Conservation (phyloP, 2,797 vertebrate species). For the Silurus aristotelis region DNA sequence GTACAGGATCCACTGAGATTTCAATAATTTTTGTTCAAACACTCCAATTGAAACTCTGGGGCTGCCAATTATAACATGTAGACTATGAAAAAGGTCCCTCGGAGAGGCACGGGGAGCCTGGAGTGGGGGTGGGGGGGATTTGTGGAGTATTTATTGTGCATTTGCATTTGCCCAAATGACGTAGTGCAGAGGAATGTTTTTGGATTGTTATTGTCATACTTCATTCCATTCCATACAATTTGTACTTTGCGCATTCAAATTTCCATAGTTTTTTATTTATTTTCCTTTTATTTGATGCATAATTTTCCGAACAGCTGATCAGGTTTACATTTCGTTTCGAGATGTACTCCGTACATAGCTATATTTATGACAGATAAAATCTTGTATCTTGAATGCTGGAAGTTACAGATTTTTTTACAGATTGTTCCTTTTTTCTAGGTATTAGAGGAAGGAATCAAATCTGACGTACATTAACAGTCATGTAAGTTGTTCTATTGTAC, state of each 20-base stretch:
- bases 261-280: too few species aligned
- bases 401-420: neutral
- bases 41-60: constrained; percentile 56
- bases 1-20: constrained; percentile 56
- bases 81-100: constrained; percentile 18
- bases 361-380: too few species aligned
- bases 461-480: neutral
- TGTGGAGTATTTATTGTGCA: constrained; percentile 2
- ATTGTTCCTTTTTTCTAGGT: neutral
- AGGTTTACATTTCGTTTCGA: too few species aligned
- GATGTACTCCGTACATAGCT: too few species aligned
- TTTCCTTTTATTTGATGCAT: too few species aligned
- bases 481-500: neutral
- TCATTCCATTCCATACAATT: too few species aligned
- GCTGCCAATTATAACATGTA: constrained; percentile 34
- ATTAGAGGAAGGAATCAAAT: neutral
- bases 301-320: too few species aligned
- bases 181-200: neutral
- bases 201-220: too few species aligned
- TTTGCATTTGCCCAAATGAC: constrained; percentile 7
- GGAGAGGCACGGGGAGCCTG: neutral
- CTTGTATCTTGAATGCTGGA: neutral
- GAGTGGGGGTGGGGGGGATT: neutral
- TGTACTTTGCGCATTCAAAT: too few species aligned
- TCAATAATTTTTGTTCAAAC: constrained; percentile 71